These are phyloP conservation scores for Natator depressus DNA, from an alignment of 2,113 vertebrate species.

Conservation along the genomic window DNA sequence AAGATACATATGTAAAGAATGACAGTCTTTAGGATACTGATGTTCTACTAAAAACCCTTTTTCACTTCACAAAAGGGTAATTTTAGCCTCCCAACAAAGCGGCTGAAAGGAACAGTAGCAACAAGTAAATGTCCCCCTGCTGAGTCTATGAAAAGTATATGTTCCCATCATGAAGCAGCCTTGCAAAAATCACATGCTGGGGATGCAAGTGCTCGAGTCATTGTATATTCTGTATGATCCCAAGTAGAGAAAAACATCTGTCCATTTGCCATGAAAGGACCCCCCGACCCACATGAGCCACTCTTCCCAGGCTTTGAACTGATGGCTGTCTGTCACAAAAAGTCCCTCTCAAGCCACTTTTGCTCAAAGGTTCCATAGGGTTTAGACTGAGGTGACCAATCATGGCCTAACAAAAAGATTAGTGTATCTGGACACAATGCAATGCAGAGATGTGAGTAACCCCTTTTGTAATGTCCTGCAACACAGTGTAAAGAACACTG, in stretches of 20 bases:
- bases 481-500: constrained; percentile 52
- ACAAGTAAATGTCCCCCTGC: constrained; percentile 12
- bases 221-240: neutral
- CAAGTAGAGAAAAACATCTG: constrained; percentile 41
- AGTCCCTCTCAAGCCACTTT: constrained; percentile 54
- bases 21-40: constrained; percentile 2
- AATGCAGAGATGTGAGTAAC: constrained; percentile 67
- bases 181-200: neutral
- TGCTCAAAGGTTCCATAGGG: constrained; percentile 55
- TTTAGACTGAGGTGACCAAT: constrained; percentile 68
- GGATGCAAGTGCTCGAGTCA: neutral
- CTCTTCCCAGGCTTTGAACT: constrained; percentile 70
- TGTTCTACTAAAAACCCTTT: constrained; percentile 39
- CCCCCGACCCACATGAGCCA: neutral
- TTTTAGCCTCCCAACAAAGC: constrained; percentile 31
- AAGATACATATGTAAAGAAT: neutral
- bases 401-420: constrained; percentile 73
- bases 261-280: neutral
- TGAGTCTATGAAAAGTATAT: neutral
- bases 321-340: constrained; percentile 55
- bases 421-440: constrained; percentile 70
- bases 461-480: constrained; percentile 72
- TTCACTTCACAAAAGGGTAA: constrained; percentile 38
- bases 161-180: constrained; percentile 10
- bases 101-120: constrained; percentile 30